phyloP scores from a whole-genome alignment of 2,797 vertebrate genomes.

The Avahi laniger region DNA sequence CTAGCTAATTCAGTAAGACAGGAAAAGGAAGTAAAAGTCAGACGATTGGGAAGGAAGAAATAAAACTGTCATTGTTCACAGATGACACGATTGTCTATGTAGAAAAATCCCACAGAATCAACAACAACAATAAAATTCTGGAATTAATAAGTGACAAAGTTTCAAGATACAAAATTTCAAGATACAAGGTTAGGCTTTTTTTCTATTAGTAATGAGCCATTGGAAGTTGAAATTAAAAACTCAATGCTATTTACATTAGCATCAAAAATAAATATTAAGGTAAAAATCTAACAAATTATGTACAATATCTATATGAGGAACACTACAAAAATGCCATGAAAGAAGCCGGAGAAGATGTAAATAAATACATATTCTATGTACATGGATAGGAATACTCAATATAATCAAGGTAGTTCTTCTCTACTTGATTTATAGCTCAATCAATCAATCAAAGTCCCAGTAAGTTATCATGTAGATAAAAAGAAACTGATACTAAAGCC shows the following conservation, averaged over 20 bases:
- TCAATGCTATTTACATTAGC: not conserved
- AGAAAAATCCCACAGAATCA: not conserved
- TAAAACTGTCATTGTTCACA: not conserved
- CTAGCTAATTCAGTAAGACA: not conserved
- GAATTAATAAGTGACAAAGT: not conserved
- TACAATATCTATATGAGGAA: not conserved
- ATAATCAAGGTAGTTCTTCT: not conserved
- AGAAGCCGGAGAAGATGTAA: not conserved
- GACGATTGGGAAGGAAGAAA: not conserved
- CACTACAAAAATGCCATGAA: not conserved
- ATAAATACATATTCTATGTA: not conserved
- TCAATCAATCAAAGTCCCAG: not conserved
- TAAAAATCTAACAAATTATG: not conserved
- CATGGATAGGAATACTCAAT: not conserved
- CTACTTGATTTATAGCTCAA: not conserved
- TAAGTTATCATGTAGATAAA: not conserved
- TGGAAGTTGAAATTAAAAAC: not conserved
- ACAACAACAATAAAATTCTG: not conserved
- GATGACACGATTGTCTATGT: not conserved
- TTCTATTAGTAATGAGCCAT: not conserved
- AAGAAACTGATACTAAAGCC: not conserved
- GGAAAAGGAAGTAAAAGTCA: not conserved
- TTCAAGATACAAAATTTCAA: not conserved
- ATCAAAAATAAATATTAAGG: not conserved
- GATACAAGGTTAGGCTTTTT: not conserved